A percentile compares a stretch with the other conserved stretches of the same genome.
Evolutionary conservation across 2,113 vertebrate species (phyloP).

Genomic region (Nothocercus julius): DNA sequence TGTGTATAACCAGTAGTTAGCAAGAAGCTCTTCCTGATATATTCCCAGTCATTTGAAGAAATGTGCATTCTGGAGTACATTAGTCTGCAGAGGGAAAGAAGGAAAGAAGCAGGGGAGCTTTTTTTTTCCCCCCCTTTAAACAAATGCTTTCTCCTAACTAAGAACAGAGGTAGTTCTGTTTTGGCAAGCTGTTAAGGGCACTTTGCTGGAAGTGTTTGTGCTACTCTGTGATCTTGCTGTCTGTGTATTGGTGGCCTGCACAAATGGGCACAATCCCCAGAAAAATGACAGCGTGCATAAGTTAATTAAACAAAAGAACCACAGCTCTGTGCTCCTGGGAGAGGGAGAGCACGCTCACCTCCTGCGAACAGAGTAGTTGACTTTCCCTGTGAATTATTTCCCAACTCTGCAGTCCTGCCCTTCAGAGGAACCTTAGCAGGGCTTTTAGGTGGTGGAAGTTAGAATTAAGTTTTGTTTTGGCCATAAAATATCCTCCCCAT

Average conservation of each 20-base stretch:
- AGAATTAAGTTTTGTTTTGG: background rate
- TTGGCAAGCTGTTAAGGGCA: background rate
- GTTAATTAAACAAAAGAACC: background rate
- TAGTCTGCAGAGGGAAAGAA: slow-evolving; percentile 37
- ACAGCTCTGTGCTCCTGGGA: background rate
- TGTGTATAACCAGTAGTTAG: slow-evolving; percentile 22
- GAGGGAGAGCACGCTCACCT: background rate
- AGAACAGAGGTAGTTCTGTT: background rate
- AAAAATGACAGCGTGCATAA: background rate
- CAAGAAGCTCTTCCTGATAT: slow-evolving; percentile 4
- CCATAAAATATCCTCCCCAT: background rate
- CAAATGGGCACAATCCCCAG: background rate
- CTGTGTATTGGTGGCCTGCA: background rate
- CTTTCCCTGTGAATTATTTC: background rate
- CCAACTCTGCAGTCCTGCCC: background rate
- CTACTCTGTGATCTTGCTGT: background rate
- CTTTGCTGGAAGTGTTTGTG: background rate
- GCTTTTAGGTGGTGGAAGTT: background rate
- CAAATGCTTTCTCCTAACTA: background rate
- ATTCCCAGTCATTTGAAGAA: slow-evolving; percentile 4
- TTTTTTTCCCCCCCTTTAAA: slow-evolving; percentile 37
- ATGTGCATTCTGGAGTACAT: slow-evolving; percentile 23
- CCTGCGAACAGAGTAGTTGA: background rate
- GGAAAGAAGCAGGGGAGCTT: slow-evolving; percentile 3
- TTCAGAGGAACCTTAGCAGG: background rate